Percentiles rank a stretch among this genome's conserved stretches.
Conservation (phyloP, 92 coral and sea anemone genomes). For the Epizoanthus scotinus region DNA sequence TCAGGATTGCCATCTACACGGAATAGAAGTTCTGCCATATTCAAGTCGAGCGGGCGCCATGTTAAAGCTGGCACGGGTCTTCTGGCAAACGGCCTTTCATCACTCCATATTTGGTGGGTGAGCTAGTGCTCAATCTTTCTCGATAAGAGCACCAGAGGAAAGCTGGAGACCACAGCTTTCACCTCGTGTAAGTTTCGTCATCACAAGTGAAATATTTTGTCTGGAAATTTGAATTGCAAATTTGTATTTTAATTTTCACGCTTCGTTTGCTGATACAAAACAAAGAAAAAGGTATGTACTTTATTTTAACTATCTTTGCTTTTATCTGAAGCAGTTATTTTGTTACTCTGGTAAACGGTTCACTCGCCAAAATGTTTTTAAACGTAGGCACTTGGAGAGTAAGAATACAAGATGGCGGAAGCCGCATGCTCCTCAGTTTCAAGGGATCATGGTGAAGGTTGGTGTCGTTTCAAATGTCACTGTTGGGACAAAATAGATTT, state of each 20-base stretch:
- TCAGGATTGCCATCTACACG: slow-evolving; percentile 13
- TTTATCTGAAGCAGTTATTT: slow-evolving; percentile 14
- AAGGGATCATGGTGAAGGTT: too few relatives aligned
- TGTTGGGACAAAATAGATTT: slow-evolving; percentile 17
- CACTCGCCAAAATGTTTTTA: slow-evolving; percentile 1
- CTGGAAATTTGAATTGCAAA: slow-evolving; percentile 16
- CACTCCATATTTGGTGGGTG: slow-evolving; percentile 19
- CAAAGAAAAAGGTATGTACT: slow-evolving; percentile 25
- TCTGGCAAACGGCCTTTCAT: neutral
- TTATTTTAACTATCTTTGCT: neutral
- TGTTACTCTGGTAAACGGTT: neutral
- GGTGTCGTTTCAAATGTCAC: slow-evolving; percentile 32
- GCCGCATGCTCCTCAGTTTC: too few relatives aligned
- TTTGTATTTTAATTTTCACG: slow-evolving; percentile 14
- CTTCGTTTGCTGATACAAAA: slow-evolving; percentile 7
- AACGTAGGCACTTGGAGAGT: neutral
- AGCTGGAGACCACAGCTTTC: slow-evolving; percentile 7
- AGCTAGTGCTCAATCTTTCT: slow-evolving; percentile 21
- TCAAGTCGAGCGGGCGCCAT: slow-evolving; percentile 5
- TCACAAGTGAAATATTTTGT: slow-evolving; percentile 7
- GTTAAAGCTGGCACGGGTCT: slow-evolving; percentile 16
- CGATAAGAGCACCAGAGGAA: slow-evolving; percentile 19
- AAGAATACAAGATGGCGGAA: slow-evolving; percentile 8
- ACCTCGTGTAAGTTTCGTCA: slow-evolving; percentile 2
- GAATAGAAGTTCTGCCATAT: slow-evolving; percentile 16